These are phyloP conservation scores for Lepidotrigona ventralis DNA, from an alignment of 1,140 invertebrate species.

Conservation along the genomic window DNA sequence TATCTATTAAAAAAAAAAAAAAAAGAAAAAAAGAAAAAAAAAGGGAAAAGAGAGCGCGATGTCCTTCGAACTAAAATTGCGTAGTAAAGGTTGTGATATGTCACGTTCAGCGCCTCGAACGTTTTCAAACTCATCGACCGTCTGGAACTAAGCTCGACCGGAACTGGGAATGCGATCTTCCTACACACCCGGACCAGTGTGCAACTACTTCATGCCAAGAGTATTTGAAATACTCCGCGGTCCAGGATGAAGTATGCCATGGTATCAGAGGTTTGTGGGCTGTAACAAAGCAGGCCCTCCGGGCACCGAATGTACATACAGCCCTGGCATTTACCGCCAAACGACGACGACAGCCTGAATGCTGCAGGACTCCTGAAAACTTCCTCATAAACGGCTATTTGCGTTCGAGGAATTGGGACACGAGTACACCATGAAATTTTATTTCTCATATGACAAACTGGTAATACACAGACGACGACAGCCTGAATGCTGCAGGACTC, in stretches of 20 bases:
- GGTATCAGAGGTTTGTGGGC: conserved; percentile 58
- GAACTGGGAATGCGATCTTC: conserved; percentile 57
- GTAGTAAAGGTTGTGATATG: neutral
- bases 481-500: conserved; percentile 50
- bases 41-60: too few relatives aligned
- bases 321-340: conserved; percentile 55
- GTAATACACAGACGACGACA: conserved; percentile 52
- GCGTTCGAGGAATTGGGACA: conserved; percentile 37
- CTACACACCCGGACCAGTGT: conserved; percentile 33
- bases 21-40: too few relatives aligned
- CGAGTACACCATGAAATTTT: conserved; percentile 31
- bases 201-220: conserved; percentile 64
- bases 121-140: conserved; percentile 48
- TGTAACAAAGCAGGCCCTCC: conserved; percentile 68
- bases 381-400: conserved; percentile 59
- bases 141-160: conserved; percentile 36
- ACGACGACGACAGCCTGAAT: conserved; percentile 52
- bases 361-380: conserved; percentile 56
- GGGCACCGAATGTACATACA: conserved; percentile 61
- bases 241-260: conserved; percentile 64
- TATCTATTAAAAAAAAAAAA: too few relatives aligned
- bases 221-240: conserved; percentile 66
- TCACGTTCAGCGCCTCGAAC: conserved; percentile 1
- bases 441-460: neutral
- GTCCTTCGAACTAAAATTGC: neutral